Evolutionary conservation across 2,888 invertebrate species (phyloP), one percentile per base, ranked within the genome.

Genomic region (Phytoseiulus persimilis): DNA sequence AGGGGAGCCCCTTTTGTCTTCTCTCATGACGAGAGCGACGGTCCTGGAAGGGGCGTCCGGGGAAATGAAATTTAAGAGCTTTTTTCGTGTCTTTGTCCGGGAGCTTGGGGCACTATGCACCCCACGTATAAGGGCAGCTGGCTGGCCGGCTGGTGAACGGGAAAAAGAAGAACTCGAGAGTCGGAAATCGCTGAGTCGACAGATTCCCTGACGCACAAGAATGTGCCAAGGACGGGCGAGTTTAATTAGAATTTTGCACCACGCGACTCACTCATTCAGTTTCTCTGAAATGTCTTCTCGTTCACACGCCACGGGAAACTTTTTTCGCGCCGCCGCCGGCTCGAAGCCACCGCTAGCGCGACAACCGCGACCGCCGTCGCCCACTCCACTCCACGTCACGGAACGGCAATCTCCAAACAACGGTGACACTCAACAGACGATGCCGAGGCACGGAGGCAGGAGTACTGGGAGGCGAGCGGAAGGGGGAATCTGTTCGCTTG

Each of bases 231-330:
- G 18, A 65, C 65, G 65, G 65, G 28, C 65, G 18, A 65, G 65
- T 65, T 65, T 65, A 65, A 65, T 65, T 65, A 65, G 65, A 65
- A 65, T 65, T 65, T 65, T 65, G 65, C 65, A 65, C 65, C 65
- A 65, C 28, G 65, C 65, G 65, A 65, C 65, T 65, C 65, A 65
- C 65, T 65, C 65, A 65, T 65, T 65, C 65, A 39, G 39, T 39
- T 39, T 28, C 28, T 65, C 65, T 65, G 11, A 18, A 65, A 65
- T 65, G 65, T 65, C 65, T 14, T 65, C 65, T 65, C 65, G 65
- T 65, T 65, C 65, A 18, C 2, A 65, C 18, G 18, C 65, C 11
- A 65, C 65, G 65, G 28, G 65, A 28, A 65, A 65, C 23, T 65
- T 65, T 65, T 23, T 23, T 65, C 9, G 28, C 28, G 65, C 65